Conservation (phyloP, 2,888 invertebrate species). For the Agrotis clavis region DNA sequence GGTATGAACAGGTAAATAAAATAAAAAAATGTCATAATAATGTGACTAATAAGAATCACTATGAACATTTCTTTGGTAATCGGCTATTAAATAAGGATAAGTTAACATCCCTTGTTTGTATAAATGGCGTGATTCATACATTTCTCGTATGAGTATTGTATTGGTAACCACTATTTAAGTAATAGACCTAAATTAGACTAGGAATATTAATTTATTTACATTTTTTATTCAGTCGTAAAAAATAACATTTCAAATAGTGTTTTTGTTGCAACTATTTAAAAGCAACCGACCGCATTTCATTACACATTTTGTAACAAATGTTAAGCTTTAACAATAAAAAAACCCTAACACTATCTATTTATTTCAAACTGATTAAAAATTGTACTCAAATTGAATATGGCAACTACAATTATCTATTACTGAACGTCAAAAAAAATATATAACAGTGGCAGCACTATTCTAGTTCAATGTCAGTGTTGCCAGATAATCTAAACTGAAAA, state of each 20-base stretch:
- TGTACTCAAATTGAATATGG: slow-evolving; percentile 48
- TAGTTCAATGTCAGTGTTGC: slow-evolving; percentile 30
- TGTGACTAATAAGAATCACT: slow-evolving; percentile 35
- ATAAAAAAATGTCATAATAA: slow-evolving; percentile 12
- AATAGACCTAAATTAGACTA: slow-evolving; percentile 77
- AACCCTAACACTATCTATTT: not conserved
- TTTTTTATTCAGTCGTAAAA: slow-evolving; percentile 80
- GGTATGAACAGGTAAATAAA: slow-evolving; percentile 19
- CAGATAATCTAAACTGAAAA: slow-evolving; percentile 43
- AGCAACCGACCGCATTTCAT: slow-evolving; percentile 49
- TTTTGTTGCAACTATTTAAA: slow-evolving; percentile 46
- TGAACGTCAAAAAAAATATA: slow-evolving; percentile 23
- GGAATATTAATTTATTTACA: slow-evolving; percentile 81
- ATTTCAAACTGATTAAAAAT: slow-evolving; percentile 26
- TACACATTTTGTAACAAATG: slow-evolving; percentile 2
- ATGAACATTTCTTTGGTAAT: slow-evolving; percentile 65
- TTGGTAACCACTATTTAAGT: slow-evolving; percentile 71
- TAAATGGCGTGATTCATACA: slow-evolving; percentile 34
- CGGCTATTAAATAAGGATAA: slow-evolving; percentile 31
- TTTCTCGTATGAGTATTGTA: slow-evolving; percentile 50
- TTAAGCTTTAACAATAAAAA: not conserved
- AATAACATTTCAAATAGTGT: slow-evolving; percentile 61
- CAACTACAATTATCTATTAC: slow-evolving; percentile 38
- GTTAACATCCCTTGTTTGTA: slow-evolving; percentile 47
- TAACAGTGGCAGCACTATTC: slow-evolving; percentile 6